Evolutionary conservation across 2,113 vertebrate genomes (phyloP).

Genomic region (Rafetus swinhoei): DNA sequence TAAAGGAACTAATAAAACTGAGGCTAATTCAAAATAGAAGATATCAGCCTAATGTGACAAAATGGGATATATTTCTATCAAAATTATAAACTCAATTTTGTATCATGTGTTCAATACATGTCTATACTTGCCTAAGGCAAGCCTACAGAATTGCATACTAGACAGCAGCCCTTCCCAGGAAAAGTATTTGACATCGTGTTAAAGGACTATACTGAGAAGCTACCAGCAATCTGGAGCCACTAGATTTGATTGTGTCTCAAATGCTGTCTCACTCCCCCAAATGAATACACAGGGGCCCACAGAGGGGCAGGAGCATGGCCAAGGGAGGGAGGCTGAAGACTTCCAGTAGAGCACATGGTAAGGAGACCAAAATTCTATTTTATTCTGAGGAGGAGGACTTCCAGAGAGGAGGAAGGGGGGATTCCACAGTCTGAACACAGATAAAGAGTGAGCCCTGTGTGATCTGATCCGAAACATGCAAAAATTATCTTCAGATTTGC

Average conservation of each 20-base stretch:
- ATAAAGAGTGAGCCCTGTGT: too few species aligned
- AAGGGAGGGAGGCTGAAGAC: not conserved
- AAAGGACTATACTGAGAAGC: too few species aligned
- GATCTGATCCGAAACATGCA: too few species aligned
- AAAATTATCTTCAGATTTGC: too few species aligned
- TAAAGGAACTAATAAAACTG: not conserved
- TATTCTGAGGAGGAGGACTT: not conserved
- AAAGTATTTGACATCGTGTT: not conserved
- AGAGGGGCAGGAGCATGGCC: not conserved
- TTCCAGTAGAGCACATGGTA: not conserved
- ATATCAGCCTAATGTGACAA: not conserved
- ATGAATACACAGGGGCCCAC: not conserved
- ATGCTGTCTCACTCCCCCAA: not conserved
- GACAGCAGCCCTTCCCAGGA: not conserved
- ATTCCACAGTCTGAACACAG: too few species aligned
- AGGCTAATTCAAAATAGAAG: fast-evolving
- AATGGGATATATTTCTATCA: not conserved
- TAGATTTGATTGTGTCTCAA: not conserved
- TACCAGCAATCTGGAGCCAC: not conserved
- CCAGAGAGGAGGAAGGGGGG: not conserved
- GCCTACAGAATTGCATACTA: not conserved
- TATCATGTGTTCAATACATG: not conserved
- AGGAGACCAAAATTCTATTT: not conserved
- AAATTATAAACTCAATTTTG: not conserved
- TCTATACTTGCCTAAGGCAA: not conserved